A percentile compares a stretch with the other conserved stretches of the same genome.
Evolutionary conservation across 2,888 invertebrate genomes (phyloP).

Genomic region (Drosophila paramelanica): DNA sequence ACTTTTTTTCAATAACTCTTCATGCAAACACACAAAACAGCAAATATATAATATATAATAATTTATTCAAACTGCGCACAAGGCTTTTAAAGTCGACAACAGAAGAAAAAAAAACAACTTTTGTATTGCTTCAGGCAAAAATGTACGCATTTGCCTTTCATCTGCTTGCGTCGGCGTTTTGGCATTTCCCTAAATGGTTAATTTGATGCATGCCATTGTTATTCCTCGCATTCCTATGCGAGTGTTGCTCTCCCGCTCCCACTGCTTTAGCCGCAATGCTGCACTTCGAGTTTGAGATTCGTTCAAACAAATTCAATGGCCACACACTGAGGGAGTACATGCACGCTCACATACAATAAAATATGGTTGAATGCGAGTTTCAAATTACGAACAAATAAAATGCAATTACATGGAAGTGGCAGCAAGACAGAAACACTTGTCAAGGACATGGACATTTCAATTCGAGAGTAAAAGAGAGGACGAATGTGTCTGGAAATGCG

Average conservation of each 20-base stretch:
- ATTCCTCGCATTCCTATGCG: conserved; percentile 27
- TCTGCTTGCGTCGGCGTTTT: conserved; percentile 68
- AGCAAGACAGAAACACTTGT: conserved; percentile 53
- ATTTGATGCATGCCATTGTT: conserved; percentile 52
- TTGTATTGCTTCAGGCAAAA: conserved; percentile 28
- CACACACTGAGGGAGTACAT: conserved; percentile 16
- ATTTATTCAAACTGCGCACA: conserved; percentile 54
- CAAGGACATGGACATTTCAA: conserved; percentile 50
- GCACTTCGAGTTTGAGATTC: conserved; percentile 14
- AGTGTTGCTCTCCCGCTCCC: conserved; percentile 21
- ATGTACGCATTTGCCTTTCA: conserved; percentile 39
- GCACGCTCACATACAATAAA: conserved; percentile 2
- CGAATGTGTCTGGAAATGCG: conserved; percentile 13
- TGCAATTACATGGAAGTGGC: conserved; percentile 55
- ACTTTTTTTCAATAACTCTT: not conserved
- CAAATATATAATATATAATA: conserved; percentile 13
- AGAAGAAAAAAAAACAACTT: conserved; percentile 9
- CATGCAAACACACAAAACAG: not conserved
- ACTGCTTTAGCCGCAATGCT: conserved; percentile 15
- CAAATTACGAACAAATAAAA: conserved; percentile 37
- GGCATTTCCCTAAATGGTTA: conserved; percentile 64
- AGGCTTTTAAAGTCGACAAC: conserved; percentile 10
- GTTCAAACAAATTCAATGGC: conserved; percentile 11
- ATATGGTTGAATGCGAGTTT: conserved; percentile 22
- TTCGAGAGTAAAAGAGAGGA: not conserved